Percentiles rank a stretch among this genome's conserved stretches.
phyloP scores from a whole-genome alignment of 2,113 vertebrate species.

The Chloroceryle aenea region DNA sequence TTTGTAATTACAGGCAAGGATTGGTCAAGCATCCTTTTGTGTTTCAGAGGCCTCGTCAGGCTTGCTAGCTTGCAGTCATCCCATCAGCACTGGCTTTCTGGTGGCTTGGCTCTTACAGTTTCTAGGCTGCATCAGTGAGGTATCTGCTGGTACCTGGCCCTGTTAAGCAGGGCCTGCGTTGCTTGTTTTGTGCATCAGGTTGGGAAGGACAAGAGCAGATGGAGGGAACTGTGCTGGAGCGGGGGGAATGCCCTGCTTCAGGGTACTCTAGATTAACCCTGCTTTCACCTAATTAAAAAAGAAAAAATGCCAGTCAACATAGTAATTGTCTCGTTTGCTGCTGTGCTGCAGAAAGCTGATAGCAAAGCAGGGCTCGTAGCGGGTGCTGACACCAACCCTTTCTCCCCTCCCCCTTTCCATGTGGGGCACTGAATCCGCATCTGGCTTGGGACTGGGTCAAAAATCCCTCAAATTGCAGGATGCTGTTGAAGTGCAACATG shows the following conservation, averaged over 20 bases:
- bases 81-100: fast-evolving
- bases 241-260: not conserved
- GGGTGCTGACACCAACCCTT: not conserved
- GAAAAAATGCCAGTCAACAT: not conserved
- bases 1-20: not conserved
- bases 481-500: not conserved
- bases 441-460: not conserved
- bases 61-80: not conserved
- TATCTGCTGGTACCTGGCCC: not conserved
- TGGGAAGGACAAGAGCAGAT: not conserved
- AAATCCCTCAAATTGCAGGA: fast-evolving
- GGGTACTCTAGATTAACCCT: not conserved
- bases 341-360: not conserved
- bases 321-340: not conserved
- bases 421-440: fast-evolving
- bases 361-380: fast-evolving
- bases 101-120: not conserved
- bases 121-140: not conserved
- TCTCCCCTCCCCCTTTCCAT: not conserved
- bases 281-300: not conserved
- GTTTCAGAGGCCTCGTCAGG: not conserved
- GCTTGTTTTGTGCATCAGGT: fast-evolving
- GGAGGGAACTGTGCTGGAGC: not conserved
- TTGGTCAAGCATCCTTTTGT: not conserved
- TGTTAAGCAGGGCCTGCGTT: not conserved